These are phyloP conservation scores for Propithecus perrieri DNA, from an alignment of 2,797 vertebrate genomes.

Conservation along the genomic window DNA sequence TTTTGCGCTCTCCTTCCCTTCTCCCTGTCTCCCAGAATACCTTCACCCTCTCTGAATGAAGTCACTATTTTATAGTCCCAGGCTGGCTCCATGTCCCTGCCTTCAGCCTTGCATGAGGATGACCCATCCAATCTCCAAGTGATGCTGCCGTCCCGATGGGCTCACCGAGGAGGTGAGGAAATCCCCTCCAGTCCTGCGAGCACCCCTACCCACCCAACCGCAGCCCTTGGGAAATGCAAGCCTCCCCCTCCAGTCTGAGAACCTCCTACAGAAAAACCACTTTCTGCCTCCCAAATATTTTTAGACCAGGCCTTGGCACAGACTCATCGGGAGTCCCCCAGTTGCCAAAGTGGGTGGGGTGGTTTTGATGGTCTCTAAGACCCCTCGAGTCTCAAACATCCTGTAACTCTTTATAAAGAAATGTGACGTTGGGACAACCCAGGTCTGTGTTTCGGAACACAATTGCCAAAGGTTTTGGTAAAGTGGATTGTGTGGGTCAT, in stretches of 20 bases:
- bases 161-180: background rate
- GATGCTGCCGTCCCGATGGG: background rate
- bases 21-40: background rate
- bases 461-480: background rate
- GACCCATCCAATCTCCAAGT: background rate
- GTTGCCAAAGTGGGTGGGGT: background rate
- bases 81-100: background rate
- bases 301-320: background rate
- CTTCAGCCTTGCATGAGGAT: background rate
- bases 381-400: background rate
- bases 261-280: background rate
- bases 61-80: background rate
- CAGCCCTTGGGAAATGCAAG: background rate
- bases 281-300: background rate
- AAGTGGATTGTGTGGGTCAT: accelerated
- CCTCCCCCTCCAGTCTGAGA: background rate
- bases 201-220: background rate
- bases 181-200: background rate
- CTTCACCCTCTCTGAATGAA: background rate
- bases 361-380: background rate
- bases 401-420: background rate
- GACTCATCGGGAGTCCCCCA: background rate
- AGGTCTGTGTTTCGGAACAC: background rate
- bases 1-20: background rate
- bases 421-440: too few species aligned